Percentiles rank a stretch among this genome's conserved stretches.
These are phyloP conservation scores for Pyrrhia umbra DNA, from an alignment of 2,888 invertebrate genomes.

Conservation along the genomic window DNA sequence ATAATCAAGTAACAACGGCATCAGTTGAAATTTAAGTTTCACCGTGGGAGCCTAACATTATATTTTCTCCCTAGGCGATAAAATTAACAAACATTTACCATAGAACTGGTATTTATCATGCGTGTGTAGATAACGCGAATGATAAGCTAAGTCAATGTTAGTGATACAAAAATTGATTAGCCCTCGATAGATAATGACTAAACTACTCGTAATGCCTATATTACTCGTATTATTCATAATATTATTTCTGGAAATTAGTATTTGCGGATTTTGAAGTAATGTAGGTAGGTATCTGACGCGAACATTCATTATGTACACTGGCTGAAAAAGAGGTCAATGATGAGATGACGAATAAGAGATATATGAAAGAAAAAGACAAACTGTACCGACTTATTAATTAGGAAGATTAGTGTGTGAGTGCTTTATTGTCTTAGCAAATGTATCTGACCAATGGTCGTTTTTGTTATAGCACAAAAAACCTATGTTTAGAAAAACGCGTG, in stretches of 20 bases:
- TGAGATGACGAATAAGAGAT: too few species aligned
- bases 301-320: too few species aligned
- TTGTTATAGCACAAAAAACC: too few species aligned
- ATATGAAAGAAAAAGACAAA: too few species aligned
- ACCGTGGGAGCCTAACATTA: not conserved
- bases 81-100: not conserved
- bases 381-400: too few species aligned
- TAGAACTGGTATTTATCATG: conserved; percentile 1
- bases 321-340: too few species aligned
- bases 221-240: conserved; percentile 9
- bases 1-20: not conserved
- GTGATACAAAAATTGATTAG: conserved; percentile 12
- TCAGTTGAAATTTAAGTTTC: not conserved
- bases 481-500: too few species aligned
- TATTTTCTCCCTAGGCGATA: not conserved
- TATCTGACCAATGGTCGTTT: too few species aligned
- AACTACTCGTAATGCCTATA: conserved; percentile 1
- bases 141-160: conserved; percentile 44
- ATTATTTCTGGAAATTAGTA: conserved; percentile 11
- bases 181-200: not conserved
- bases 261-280: conserved; percentile 12
- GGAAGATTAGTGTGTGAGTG: too few species aligned
- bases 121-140: conserved; percentile 16
- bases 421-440: too few species aligned
- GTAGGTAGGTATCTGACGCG: too few species aligned